Evolutionary conservation across 2,797 vertebrate species (phyloP).

Genomic region (Kryptopterus vitreolus): DNA sequence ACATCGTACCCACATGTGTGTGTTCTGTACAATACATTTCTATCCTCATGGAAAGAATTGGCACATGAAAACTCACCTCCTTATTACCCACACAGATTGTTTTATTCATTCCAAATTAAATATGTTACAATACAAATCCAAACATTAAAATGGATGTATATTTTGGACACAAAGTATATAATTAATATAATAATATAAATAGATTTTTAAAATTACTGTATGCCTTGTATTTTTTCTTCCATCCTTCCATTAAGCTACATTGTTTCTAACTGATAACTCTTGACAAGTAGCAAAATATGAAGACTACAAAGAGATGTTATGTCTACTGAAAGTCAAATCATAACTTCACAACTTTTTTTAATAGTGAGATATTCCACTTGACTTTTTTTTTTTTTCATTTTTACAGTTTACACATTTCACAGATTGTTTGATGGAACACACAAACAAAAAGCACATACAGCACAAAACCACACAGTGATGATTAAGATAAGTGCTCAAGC

Average conservation of each 20-base stretch:
- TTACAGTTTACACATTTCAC: slow-evolving; percentile 14
- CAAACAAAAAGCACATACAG: slow-evolving; percentile 5
- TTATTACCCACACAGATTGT: background rate
- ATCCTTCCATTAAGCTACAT: background rate
- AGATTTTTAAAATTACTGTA: no score
- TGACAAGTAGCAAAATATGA: background rate
- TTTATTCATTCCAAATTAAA: slow-evolving; percentile 1
- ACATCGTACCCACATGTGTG: background rate
- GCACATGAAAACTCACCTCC: background rate
- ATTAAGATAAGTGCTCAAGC: slow-evolving; percentile 62
- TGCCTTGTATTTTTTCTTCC: background rate
- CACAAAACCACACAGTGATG: background rate
- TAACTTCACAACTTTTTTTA: slow-evolving; percentile 1
- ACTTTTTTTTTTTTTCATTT: no score
- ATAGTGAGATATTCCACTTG: slow-evolving; percentile 4
- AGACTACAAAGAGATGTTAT: background rate
- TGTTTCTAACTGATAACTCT: background rate
- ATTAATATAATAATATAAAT: background rate
- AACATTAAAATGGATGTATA: background rate
- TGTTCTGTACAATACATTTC: background rate
- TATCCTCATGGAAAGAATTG: background rate
- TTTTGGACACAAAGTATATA: background rate
- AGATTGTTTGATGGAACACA: slow-evolving; percentile 5
- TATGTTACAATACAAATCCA: background rate
- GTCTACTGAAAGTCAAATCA: background rate